These are phyloP conservation scores for Taxidea taxus DNA, from an alignment of 2,113 vertebrate species.

Conservation along the genomic window DNA sequence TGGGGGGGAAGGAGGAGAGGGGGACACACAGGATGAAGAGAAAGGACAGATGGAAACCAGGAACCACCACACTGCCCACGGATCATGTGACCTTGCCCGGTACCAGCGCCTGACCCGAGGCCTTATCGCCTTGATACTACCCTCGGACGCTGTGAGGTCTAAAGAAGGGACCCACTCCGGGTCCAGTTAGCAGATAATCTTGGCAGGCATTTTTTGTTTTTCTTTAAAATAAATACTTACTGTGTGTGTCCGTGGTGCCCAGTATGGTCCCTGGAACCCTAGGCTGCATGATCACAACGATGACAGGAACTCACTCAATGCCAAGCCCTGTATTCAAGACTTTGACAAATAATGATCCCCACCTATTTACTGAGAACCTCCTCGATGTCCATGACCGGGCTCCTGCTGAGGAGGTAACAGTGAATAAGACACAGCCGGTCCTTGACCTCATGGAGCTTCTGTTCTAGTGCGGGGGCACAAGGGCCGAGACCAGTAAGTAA, in stretches of 20 bases:
- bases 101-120: too few relatives aligned
- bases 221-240: not conserved
- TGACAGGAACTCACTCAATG: not conserved
- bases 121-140: not conserved
- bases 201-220: not conserved
- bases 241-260: not conserved
- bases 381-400: not conserved
- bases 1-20: too few relatives aligned
- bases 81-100: not conserved
- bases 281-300: too few relatives aligned
- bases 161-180: not conserved
- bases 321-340: not conserved
- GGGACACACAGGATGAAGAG: not conserved
- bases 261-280: not conserved
- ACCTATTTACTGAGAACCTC: not conserved
- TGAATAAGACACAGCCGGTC: not conserved
- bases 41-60: not conserved
- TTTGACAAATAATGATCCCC: not conserved
- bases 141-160: rapidly evolving
- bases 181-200: not conserved
- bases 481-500: not conserved
- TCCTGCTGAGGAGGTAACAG: not conserved
- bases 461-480: not conserved
- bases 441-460: not conserved
- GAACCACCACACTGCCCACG: rapidly evolving